Evolutionary conservation across 2,113 vertebrate species (phyloP), one percentile per base, ranked within the genome.

Genomic region (Himantopus leucocephalus): DNA sequence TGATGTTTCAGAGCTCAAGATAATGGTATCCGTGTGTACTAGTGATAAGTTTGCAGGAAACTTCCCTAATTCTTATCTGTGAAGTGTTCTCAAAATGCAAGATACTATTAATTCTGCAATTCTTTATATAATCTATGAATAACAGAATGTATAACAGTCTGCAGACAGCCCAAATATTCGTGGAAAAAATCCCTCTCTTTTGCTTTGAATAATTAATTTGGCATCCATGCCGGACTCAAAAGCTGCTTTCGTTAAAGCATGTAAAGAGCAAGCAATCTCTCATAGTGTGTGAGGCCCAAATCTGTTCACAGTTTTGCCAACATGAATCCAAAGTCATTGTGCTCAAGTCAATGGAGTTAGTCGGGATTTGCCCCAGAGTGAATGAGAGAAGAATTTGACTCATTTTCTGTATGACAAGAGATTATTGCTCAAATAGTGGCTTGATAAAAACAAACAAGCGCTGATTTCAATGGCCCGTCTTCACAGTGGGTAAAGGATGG

Each of bases 141-240:
- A 85, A 5, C 17, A 85, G 90, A 95, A 91, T 24, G 45, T 68
- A 3, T 79, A 90, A 39, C 56, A 62, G 55, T 55, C 58, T 77
- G 59, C 72, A 90, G 43, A 9, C 5, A 7, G 64, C 86, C 64
- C 88, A 96, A 94, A 91, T 83, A 89, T 35, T 94, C 15, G 47
- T 35, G 48, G 72, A n/a, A 79, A 83, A 83, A 86, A 78, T 52
- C 27, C 10, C 8, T 80, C n/a, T 73, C 59, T 62, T 85, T 94
- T 52, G 52, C 90, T 94, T 81, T 78, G 92, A 94, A 88, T 93
- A 96, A 95, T 95, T 93, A 88, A 91, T 94, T 94, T 94, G 92
- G 68, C 92, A 92, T 39, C 85, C 83, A 39, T 71, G 48, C 73
- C 2, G 8, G 64, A 86, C 48, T 78, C 59, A 74, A 89, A 96